phyloP scores from a whole-genome alignment of 2,797 vertebrate species.

The Carduelis carduelis region DNA sequence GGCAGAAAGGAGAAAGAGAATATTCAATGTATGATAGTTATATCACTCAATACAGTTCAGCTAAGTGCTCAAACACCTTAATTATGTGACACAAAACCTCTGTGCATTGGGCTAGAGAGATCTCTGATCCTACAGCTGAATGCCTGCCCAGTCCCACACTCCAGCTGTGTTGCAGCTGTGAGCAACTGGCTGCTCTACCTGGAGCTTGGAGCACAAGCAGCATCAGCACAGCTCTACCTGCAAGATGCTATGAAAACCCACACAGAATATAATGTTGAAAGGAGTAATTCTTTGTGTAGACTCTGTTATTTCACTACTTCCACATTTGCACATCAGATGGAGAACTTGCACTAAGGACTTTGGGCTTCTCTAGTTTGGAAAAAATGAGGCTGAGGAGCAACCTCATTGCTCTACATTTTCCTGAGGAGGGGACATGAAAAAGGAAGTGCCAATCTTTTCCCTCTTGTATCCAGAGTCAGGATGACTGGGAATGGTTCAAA shows the following conservation, averaged over 20 bases:
- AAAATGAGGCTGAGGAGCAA: background rate
- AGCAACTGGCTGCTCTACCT: background rate
- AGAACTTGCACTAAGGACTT: background rate
- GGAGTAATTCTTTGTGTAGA: background rate
- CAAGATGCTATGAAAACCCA: background rate
- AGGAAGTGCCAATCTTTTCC: background rate
- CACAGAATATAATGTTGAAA: fast-evolving
- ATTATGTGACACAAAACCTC: background rate
- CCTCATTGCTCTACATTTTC: background rate
- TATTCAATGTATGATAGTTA: background rate
- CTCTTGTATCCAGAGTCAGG: background rate
- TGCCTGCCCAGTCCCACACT: fast-evolving
- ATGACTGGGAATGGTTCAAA: background rate
- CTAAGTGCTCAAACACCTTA: background rate
- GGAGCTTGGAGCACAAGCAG: background rate
- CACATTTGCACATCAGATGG: background rate
- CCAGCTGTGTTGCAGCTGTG: background rate
- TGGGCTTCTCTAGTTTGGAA: background rate
- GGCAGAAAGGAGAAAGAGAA: background rate
- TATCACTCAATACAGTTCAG: background rate
- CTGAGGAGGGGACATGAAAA: background rate
- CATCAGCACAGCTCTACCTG: background rate
- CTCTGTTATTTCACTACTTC: background rate
- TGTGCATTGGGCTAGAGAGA: background rate
- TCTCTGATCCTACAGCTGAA: background rate